These are phyloP conservation scores for Heterocephalus glaber DNA, from an alignment of 2,113 vertebrate genomes.

Conservation along the genomic window DNA sequence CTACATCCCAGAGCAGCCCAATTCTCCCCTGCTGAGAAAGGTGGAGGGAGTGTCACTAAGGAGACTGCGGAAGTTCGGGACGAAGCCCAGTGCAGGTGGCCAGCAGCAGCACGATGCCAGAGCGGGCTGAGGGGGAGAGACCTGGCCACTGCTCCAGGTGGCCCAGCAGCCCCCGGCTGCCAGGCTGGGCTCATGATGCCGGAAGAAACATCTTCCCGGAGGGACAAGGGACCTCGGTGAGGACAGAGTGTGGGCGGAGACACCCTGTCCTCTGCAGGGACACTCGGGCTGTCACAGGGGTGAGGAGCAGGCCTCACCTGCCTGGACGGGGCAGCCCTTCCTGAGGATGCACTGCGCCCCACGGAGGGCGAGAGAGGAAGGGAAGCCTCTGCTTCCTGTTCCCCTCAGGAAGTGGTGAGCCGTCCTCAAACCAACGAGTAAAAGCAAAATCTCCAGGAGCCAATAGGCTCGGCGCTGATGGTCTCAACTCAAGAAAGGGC, in stretches of 20 bases:
- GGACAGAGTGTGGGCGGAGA: not conserved
- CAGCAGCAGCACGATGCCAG: not conserved
- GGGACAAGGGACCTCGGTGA: not conserved
- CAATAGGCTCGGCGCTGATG: not conserved
- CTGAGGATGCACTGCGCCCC: not conserved
- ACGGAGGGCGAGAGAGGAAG: not conserved
- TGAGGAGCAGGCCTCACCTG: not conserved
- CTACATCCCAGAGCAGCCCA: slow-evolving; percentile 21
- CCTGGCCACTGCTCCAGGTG: accelerated
- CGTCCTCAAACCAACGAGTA: slow-evolving; percentile 52
- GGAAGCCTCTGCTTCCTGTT: not conserved
- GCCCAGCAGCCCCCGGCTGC: not conserved
- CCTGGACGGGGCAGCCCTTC: not conserved
- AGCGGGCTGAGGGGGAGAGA: not conserved
- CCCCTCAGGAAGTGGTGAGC: slow-evolving; percentile 17
- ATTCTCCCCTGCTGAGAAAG: not conserved
- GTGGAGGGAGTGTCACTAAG: not conserved
- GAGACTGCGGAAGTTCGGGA: not conserved
- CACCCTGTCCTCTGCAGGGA: not conserved
- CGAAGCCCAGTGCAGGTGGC: not conserved
- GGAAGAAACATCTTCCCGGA: not conserved
- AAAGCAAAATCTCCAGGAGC: slow-evolving; percentile 68
- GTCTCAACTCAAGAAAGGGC: not conserved
- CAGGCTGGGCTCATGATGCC: too few relatives aligned
- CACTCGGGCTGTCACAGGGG: not conserved